Percentiles rank a stretch among this genome's conserved stretches.
phyloP scores from a whole-genome alignment of 2,797 vertebrate genomes.

The Sciurus vulgaris region DNA sequence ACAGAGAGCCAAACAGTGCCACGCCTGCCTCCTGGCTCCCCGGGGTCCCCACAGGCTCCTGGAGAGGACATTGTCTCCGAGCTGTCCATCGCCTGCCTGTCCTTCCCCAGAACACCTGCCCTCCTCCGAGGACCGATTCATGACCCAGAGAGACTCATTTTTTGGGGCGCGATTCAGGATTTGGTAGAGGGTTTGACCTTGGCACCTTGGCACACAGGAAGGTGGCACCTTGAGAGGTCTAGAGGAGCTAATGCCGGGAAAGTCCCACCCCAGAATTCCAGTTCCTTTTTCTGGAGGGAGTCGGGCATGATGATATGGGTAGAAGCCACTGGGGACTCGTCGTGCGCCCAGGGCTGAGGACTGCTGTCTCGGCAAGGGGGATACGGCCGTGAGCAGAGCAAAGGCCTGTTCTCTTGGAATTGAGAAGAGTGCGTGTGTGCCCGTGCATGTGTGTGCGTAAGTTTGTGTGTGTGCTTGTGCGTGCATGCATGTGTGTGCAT shows the following conservation, averaged over 20 bases:
- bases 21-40: too few species aligned
- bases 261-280: not conserved
- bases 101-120: not conserved
- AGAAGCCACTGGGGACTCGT: rapidly evolving
- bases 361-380: not conserved
- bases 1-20: not conserved
- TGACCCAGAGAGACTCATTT: not conserved
- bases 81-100: too few species aligned
- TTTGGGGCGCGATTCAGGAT: not conserved
- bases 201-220: not conserved
- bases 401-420: not conserved
- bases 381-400: not conserved
- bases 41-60: not conserved
- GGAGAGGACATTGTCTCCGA: not conserved
- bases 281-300: not conserved
- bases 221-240: not conserved
- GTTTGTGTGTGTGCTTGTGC: too few species aligned
- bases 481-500: not conserved
- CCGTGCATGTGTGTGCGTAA: too few species aligned
- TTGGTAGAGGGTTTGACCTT: not conserved
- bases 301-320: not conserved
- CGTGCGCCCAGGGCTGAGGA: not conserved
- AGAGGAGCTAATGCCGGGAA: not conserved
- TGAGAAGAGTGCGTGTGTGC: not conserved
- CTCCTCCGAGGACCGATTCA: not conserved